phyloP scores from a whole-genome alignment of 2,888 invertebrate genomes.

The Globia sparganii region DNA sequence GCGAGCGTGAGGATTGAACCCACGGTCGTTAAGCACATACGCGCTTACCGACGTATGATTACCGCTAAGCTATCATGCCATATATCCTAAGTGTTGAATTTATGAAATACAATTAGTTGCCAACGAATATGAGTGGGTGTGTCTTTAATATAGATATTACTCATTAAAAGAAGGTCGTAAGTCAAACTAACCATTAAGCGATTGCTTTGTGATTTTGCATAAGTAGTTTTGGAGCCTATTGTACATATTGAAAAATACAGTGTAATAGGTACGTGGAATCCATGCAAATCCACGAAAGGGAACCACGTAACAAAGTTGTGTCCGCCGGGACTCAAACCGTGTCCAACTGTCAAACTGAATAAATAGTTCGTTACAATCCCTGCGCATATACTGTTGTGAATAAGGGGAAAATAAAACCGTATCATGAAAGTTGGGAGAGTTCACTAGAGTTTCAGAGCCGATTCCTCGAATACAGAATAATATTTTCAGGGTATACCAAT shows the following conservation, averaged over 20 bases:
- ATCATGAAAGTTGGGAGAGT: slow-evolving; percentile 4
- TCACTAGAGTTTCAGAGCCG: not conserved
- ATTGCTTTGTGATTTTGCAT: too few species aligned
- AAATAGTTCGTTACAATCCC: slow-evolving; percentile 43
- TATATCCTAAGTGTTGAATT: too few species aligned
- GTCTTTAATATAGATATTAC: too few species aligned
- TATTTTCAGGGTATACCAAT: not conserved
- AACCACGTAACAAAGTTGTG: slow-evolving; percentile 30
- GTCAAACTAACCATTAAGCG: too few species aligned
- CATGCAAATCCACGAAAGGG: not conserved
- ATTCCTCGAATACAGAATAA: not conserved
- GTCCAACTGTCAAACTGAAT: slow-evolving; percentile 50
- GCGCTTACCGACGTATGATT: too few species aligned
- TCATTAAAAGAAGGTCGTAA: too few species aligned
- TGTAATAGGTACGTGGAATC: not conserved
- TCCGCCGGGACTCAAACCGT: slow-evolving; percentile 31
- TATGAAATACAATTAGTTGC: too few species aligned
- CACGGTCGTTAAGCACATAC: too few species aligned
- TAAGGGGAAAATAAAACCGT: slow-evolving; percentile 38
- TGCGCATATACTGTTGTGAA: slow-evolving; percentile 14
- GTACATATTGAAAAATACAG: not conserved
- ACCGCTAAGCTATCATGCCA: too few species aligned
- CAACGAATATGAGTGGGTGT: too few species aligned
- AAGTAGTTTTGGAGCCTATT: too few species aligned
- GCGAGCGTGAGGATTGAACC: too few species aligned